These are phyloP conservation scores for Ostrea edulis DNA, from an alignment of 1,140 invertebrate genomes.

Conservation along the genomic window DNA sequence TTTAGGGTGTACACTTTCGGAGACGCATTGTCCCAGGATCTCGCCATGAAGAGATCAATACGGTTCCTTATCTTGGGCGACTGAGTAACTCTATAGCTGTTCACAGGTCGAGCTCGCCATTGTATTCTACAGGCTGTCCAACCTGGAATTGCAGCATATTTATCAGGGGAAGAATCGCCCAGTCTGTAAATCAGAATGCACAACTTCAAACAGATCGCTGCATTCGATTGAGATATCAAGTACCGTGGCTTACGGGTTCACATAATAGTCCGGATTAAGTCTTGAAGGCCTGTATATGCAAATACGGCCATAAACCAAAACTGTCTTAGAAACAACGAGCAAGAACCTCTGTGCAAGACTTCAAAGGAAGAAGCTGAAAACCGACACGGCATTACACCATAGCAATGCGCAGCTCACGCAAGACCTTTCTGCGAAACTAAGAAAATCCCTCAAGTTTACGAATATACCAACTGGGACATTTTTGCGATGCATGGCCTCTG, in stretches of 20 bases:
- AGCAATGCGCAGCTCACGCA: background rate
- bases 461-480: background rate
- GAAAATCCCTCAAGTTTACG: background rate
- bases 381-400: background rate
- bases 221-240: conserved; percentile 35
- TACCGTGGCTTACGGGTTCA: background rate
- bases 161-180: conserved; percentile 12
- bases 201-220: conserved; percentile 19
- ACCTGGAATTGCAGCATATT: conserved; percentile 33
- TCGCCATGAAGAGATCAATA: background rate
- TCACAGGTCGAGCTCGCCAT: conserved; percentile 19
- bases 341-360: conserved; percentile 1
- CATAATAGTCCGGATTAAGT: conserved; percentile 20
- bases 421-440: background rate
- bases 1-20: background rate
- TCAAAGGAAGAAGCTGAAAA: conserved; percentile 25
- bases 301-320: conserved; percentile 34
- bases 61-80: background rate
- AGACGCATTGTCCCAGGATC: background rate
- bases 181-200: conserved; percentile 23
- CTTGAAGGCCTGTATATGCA: conserved; percentile 22
- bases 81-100: background rate
- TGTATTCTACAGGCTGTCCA: background rate
- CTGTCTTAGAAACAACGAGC: conserved; percentile 3
- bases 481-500: conserved; percentile 6